Evolutionary conservation across 2,888 invertebrate genomes (phyloP).

Genomic region (Chironomus tentans): DNA sequence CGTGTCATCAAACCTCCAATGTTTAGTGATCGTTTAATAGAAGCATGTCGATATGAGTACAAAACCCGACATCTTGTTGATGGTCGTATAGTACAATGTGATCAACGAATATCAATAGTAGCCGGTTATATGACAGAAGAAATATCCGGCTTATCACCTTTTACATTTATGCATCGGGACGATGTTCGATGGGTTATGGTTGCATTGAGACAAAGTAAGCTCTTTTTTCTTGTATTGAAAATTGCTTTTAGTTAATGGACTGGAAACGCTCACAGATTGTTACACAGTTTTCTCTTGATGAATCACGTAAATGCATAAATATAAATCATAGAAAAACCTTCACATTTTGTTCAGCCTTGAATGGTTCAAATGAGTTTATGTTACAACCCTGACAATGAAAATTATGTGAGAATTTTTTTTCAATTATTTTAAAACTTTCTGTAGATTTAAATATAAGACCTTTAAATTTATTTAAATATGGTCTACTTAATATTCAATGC

Average conservation of each 20-base stretch:
- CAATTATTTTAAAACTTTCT: neutral
- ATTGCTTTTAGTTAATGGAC: too few relatives aligned
- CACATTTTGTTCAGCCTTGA: too few relatives aligned
- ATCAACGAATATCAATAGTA: conserved; percentile 81
- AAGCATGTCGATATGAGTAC: conserved; percentile 72
- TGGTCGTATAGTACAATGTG: conserved; percentile 81
- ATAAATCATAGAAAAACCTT: too few relatives aligned
- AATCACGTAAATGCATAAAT: too few relatives aligned
- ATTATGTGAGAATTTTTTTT: neutral
- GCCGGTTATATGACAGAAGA: conserved; percentile 85
- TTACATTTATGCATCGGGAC: conserved; percentile 81
- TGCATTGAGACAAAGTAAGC: conserved; percentile 73
- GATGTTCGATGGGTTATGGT: conserved; percentile 85
- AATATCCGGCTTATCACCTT: conserved; percentile 78
- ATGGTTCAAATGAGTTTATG: too few relatives aligned
- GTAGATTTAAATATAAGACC: neutral
- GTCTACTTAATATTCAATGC: too few relatives aligned
- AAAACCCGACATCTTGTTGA: conserved; percentile 81
- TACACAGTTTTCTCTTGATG: too few relatives aligned
- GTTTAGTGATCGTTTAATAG: conserved; percentile 55
- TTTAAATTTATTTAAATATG: too few relatives aligned
- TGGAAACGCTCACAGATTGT: too few relatives aligned
- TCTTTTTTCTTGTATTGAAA: neutral
- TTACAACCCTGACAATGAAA: neutral
- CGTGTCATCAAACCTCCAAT: conserved; percentile 61